Conservation (phyloP, 2,797 vertebrate species). For the Liasis olivaceus region DNA sequence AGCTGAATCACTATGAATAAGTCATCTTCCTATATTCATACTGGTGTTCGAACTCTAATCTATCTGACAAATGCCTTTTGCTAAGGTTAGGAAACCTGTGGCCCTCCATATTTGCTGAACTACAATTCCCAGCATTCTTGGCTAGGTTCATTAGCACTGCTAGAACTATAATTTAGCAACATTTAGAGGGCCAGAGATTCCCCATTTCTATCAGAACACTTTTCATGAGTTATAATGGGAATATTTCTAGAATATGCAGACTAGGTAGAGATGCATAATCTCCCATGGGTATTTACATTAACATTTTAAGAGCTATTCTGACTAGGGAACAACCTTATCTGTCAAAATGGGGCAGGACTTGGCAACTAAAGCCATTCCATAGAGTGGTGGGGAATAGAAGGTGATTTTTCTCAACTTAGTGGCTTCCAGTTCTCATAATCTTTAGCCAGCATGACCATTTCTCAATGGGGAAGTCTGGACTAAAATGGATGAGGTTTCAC, state of each 20-base stretch:
- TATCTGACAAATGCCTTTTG: background rate
- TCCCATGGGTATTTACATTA: background rate
- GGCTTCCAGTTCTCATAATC: background rate
- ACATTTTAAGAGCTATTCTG: background rate
- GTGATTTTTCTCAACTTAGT: background rate
- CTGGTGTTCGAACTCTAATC: background rate
- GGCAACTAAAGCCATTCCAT: background rate
- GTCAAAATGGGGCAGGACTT: background rate
- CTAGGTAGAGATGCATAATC: background rate
- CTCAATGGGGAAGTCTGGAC: no score
- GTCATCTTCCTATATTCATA: background rate
- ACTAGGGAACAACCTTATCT: background rate
- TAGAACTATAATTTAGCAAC: no score
- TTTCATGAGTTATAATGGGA: background rate
- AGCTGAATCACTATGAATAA: background rate
- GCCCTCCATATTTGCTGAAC: background rate
- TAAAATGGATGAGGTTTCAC: background rate
- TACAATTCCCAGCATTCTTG: background rate
- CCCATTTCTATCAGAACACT: background rate
- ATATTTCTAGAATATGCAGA: background rate
- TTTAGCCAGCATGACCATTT: background rate
- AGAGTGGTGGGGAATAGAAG: background rate
- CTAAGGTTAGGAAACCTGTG: background rate
- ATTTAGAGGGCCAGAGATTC: no score
- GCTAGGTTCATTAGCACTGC: background rate